phyloP scores from a whole-genome alignment of 1,140 invertebrate species.

The Anastrepha obliqua region DNA sequence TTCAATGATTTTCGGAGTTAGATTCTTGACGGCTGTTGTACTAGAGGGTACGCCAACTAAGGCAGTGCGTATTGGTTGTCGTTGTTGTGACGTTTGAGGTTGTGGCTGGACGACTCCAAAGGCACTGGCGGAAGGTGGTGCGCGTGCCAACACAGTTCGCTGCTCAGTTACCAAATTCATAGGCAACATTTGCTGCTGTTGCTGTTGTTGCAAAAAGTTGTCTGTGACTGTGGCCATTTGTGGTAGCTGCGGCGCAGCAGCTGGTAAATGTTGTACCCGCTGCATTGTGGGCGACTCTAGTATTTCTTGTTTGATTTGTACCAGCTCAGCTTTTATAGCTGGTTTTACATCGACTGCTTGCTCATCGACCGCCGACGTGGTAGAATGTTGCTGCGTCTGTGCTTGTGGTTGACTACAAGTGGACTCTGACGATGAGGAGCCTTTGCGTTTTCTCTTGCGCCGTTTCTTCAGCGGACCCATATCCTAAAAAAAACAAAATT shows the following conservation, averaged over 20 bases:
- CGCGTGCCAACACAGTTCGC: slow-evolving; percentile 46
- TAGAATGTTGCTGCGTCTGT: background rate
- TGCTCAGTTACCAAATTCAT: slow-evolving; percentile 67
- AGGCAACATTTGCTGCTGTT: slow-evolving; percentile 66
- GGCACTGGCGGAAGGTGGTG: slow-evolving; percentile 60
- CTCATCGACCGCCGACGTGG: slow-evolving; percentile 23
- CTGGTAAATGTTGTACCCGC: slow-evolving; percentile 49
- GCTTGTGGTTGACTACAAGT: slow-evolving; percentile 65
- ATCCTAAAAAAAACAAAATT: slow-evolving; percentile 62
- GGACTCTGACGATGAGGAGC: slow-evolving; percentile 71
- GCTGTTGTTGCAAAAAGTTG: slow-evolving; percentile 28
- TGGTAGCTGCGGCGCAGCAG: background rate
- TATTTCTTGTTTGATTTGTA: slow-evolving; percentile 72
- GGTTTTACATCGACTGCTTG: slow-evolving; percentile 57
- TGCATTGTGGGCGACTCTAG: slow-evolving; percentile 65
- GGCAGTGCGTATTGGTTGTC: background rate
- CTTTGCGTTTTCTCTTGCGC: slow-evolving; percentile 73
- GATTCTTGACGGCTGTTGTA: slow-evolving; percentile 65
- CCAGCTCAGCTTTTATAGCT: slow-evolving; percentile 60
- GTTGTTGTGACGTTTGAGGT: background rate
- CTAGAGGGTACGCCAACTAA: background rate
- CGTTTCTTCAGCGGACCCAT: slow-evolving; percentile 72
- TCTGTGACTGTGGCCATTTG: slow-evolving; percentile 37
- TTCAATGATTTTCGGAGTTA: slow-evolving; percentile 71
- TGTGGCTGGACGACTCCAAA: slow-evolving; percentile 55